These are phyloP conservation scores for Drosophila tanythrix DNA, from an alignment of 2,888 invertebrate species.

Conservation along the genomic window DNA sequence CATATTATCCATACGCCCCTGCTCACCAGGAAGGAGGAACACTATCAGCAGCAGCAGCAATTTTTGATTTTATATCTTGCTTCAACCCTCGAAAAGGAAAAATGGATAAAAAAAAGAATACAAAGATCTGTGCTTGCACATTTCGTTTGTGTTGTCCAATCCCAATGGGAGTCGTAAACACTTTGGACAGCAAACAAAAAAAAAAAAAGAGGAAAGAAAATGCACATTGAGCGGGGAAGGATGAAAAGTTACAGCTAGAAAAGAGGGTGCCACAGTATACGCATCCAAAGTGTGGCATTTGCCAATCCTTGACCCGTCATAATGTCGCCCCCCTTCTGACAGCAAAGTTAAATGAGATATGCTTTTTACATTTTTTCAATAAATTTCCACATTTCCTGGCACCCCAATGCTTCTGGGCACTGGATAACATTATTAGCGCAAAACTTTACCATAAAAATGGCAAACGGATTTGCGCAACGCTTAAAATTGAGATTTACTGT, in stretches of 20 bases:
- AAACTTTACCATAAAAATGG: constrained; percentile 66
- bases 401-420: constrained; percentile 27
- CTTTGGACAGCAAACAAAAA: constrained; percentile 47
- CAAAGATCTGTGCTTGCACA: constrained; percentile 62
- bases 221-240: constrained; percentile 26
- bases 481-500: constrained; percentile 69
- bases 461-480: constrained; percentile 65
- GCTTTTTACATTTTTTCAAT: constrained; percentile 68
- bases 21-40: constrained; percentile 2
- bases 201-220: constrained; percentile 14
- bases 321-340: constrained; percentile 59
- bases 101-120: constrained; percentile 17
- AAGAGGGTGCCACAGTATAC: constrained; percentile 30
- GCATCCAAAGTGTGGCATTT: constrained; percentile 34
- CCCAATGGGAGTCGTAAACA: constrained; percentile 67
- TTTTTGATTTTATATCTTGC: constrained; percentile 57
- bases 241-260: constrained; percentile 20
- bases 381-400: constrained; percentile 37
- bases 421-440: constrained; percentile 70
- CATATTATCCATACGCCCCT: constrained; percentile 57
- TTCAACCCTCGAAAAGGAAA: constrained; percentile 27
- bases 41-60: constrained; percentile 32
- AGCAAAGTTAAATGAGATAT: constrained; percentile 70
- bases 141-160: constrained; percentile 60
- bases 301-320: constrained; percentile 82